These are phyloP conservation scores for Drosophila pegasa DNA, from an alignment of 2,888 invertebrate genomes.

Conservation along the genomic window DNA sequence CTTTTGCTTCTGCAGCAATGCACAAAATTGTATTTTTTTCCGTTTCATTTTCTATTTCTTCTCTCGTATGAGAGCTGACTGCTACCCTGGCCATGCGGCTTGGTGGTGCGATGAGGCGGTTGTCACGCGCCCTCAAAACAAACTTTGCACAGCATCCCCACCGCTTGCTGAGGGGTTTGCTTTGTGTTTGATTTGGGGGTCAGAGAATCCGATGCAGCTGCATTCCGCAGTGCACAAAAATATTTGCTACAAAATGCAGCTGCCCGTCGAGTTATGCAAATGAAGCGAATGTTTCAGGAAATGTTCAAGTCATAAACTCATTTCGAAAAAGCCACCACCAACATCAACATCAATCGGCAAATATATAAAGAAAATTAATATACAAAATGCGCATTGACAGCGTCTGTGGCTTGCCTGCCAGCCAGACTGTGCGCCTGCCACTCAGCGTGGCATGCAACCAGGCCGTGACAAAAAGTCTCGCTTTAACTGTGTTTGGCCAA, in stretches of 20 bases:
- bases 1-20: constrained; percentile 48
- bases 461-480: constrained; percentile 30
- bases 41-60: constrained; percentile 8
- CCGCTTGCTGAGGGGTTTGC: constrained; percentile 18
- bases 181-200: constrained; percentile 57
- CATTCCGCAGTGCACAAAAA: constrained; percentile 16
- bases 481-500: constrained; percentile 17
- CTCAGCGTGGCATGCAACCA: constrained; percentile 39
- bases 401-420: constrained; percentile 13
- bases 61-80: constrained; percentile 9
- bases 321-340: constrained; percentile 12
- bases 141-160: constrained; percentile 24
- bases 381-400: constrained; percentile 46
- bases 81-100: not conserved
- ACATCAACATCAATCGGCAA: constrained; percentile 3
- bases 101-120: constrained; percentile 12
- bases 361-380: constrained; percentile 50
- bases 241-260: constrained; percentile 27
- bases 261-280: constrained; percentile 44
- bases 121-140: constrained; percentile 51
- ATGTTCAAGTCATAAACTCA: constrained; percentile 33
- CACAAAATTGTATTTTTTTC: constrained; percentile 45
- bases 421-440: constrained; percentile 3
- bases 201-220: constrained; percentile 40
- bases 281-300: constrained; percentile 25